phyloP scores from a whole-genome alignment of 2,113 vertebrate species.

The Setophaga coronata region DNA sequence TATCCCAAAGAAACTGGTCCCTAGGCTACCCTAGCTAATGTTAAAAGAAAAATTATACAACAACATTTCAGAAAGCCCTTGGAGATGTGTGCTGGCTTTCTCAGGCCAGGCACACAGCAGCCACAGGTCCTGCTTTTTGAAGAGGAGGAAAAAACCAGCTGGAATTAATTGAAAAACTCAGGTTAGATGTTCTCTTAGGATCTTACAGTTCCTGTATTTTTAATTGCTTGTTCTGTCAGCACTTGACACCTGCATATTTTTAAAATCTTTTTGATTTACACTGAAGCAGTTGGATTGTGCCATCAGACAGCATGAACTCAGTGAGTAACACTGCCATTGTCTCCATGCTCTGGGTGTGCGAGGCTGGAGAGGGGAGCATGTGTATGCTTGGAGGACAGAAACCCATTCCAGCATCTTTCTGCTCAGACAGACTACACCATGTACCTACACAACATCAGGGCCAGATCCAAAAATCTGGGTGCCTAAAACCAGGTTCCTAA shows the following conservation, averaged over 20 bases:
- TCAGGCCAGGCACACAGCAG: not conserved
- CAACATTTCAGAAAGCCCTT: not conserved
- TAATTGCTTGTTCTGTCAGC: not conserved
- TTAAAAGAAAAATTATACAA: not conserved
- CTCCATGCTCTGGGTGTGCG: rapidly evolving
- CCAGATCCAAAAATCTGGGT: not conserved
- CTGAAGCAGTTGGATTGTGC: not conserved
- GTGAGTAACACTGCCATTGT: not conserved
- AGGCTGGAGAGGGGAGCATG: not conserved
- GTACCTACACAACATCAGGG: not conserved
- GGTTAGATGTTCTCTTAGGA: not conserved
- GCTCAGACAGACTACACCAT: not conserved
- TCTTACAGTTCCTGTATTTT: not conserved
- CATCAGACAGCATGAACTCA: not conserved
- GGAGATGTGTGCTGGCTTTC: not conserved
- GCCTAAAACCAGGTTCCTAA: not conserved
- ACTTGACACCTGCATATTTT: not conserved
- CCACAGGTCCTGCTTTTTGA: not conserved
- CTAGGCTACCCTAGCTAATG: not conserved
- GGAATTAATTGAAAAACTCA: not conserved
- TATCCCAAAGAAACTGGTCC: not conserved
- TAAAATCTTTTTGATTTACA: not conserved
- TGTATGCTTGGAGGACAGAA: not conserved
- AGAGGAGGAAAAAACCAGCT: not conserved
- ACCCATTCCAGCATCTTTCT: not conserved